A percentile compares a stretch with the other conserved stretches of the same genome.
Evolutionary conservation across 1,140 invertebrate species (phyloP).

Genomic region (Agrypnia vestita): DNA sequence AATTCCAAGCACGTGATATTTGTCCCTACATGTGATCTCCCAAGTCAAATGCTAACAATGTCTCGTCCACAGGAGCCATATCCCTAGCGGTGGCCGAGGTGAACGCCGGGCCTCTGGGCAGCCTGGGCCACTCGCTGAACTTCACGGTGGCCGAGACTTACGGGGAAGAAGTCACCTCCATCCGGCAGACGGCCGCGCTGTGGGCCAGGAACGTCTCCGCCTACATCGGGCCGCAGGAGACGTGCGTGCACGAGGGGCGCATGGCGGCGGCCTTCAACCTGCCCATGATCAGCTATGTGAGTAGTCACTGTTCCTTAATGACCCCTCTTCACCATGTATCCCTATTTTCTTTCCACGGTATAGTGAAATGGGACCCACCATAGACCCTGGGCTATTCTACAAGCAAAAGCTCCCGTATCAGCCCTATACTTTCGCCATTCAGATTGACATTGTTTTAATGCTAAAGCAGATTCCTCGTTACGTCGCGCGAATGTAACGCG

Average conservation of each 20-base stretch:
- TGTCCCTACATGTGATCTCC: no score
- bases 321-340: no score
- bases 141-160: conserved; percentile 94
- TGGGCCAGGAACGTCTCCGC: conserved; percentile 91
- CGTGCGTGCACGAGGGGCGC: conserved; percentile 93
- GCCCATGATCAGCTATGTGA: conserved; percentile 88
- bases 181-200: conserved; percentile 87
- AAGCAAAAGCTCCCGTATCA: no score
- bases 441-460: no score
- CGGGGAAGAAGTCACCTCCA: conserved; percentile 90
- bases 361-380: no score
- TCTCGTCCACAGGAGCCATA: conserved; percentile 82
- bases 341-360: no score
- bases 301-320: conserved; percentile 62
- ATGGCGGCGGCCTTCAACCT: conserved; percentile 97
- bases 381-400: no score
- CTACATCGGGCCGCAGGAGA: conserved; percentile 96
- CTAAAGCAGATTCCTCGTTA: no score
- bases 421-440: no score
- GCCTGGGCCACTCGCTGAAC: conserved; percentile 80
- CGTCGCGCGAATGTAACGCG: no score
- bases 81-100: conserved; percentile 85
- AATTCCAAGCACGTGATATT: no score
- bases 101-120: conserved; percentile 75
- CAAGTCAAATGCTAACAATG: no score